Evolutionary conservation across 2,888 invertebrate species (phyloP), one percentile per base, ranked within the genome.

Genomic region (Spisula subtruncata): DNA sequence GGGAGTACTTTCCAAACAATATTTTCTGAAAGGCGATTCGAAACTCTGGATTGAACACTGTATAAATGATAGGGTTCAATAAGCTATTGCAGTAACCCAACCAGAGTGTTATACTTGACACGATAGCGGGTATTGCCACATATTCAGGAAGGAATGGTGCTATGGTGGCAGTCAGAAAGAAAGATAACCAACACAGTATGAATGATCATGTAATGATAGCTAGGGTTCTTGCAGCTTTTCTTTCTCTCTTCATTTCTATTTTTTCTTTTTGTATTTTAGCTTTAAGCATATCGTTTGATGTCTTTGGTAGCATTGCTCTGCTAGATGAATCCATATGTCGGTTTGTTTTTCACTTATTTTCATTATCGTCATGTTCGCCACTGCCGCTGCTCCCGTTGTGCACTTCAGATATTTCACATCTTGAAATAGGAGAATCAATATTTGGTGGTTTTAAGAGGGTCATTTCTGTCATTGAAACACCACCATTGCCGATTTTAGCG

Each of bases 141-240:
- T 91, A 93, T 32, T 91, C 92, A 93, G 98, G 97, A 54, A 98
- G 97, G 88, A 98, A 97, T 0, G 99, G 98, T 97, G 98, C 98
- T 85, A 98, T 97, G 81, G 99, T 97, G 0, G 99, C 99, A 97
- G 98, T 97, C 87, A 99, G 98, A 97, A 99, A 99, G 97, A 99
- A 99, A n/a, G 99, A 99, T 93, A 99, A 97, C 99, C 99, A 99
- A 96, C 99, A 99, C 94, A 98, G 97, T 88, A 99, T 98, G 97
- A 99, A 99, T 56, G 98, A 96, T 83, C 99, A 99, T 16, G 99
- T 99, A 95, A 99, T 99, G 48, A 97, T 96, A 29, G 96, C 96
- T 71, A 97, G 93, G 46, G 96, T 96, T 87, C 97, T 92, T 10
- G 97, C 96, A 0, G 97, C 97, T 92, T 97, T 97, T 35, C 97